phyloP scores from a whole-genome alignment of 2,113 vertebrate species.

The Vombatus ursinus region DNA sequence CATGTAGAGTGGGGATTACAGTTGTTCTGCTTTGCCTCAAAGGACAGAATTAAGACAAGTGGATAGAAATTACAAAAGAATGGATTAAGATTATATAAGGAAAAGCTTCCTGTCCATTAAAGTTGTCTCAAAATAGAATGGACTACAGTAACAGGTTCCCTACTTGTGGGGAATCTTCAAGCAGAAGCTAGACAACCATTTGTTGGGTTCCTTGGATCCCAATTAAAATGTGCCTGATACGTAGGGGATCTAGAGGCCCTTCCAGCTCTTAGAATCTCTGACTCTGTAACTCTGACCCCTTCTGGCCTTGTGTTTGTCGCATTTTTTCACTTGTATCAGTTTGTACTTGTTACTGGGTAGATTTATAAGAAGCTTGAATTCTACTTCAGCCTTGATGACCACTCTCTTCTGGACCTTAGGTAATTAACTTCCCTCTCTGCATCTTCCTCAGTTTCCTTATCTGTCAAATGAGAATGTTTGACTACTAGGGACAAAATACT shows the following conservation, averaged over 20 bases:
- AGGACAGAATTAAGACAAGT: neutral
- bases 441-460: neutral
- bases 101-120: neutral
- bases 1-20: neutral
- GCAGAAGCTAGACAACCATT: neutral
- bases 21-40: neutral
- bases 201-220: neutral
- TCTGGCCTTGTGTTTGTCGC: neutral
- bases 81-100: neutral
- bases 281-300: neutral
- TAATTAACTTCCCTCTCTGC: neutral
- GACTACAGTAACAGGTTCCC: neutral
- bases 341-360: neutral
- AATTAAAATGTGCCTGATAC: neutral
- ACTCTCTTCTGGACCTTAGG: neutral
- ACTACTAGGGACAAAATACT: neutral
- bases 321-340: neutral
- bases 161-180: neutral
- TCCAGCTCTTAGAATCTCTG: neutral
- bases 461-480: neutral
- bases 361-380: neutral
- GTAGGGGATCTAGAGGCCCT: neutral
- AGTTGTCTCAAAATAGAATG: neutral
- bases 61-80: neutral
- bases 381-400: neutral